phyloP scores from a whole-genome alignment of 2,888 invertebrate genomes.

The Caenorhabditis zanzibari region DNA sequence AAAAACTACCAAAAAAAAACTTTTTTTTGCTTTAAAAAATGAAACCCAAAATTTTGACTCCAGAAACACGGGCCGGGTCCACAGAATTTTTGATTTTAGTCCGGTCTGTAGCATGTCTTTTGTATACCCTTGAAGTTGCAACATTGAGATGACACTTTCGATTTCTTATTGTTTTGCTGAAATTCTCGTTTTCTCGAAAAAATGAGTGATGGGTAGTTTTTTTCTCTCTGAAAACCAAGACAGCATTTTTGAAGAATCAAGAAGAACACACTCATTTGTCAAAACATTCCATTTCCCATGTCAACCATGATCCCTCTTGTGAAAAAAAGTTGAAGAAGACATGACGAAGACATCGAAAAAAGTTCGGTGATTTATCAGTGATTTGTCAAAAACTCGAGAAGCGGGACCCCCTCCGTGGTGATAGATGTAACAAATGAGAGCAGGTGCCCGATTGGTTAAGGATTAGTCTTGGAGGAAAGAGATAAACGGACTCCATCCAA shows the following conservation, averaged over 20 bases:
- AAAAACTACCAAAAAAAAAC: no score
- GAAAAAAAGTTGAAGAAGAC: neutral
- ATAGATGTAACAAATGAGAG: constrained; percentile 52
- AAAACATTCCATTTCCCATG: constrained; percentile 45
- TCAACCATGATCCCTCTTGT: constrained; percentile 16
- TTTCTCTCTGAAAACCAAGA: neutral
- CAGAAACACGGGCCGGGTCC: no score
- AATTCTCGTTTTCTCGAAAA: constrained; percentile 26
- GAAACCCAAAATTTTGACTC: no score
- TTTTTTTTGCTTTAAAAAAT: no score
- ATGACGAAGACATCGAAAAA: neutral
- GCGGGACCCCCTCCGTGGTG: neutral
- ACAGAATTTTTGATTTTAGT: no score
- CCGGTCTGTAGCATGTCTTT: no score
- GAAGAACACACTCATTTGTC: constrained; percentile 51
- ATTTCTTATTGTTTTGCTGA: neutral
- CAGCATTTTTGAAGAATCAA: neutral
- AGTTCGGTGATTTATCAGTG: constrained; percentile 29
- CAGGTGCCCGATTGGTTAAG: constrained; percentile 56
- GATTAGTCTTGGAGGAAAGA: constrained; percentile 28
- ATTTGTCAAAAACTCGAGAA: constrained; percentile 24
- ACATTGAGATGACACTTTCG: no score
- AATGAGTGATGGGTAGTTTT: constrained; percentile 39
- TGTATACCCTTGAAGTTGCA: no score
- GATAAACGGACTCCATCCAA: neutral